A percentile compares a stretch with the other conserved stretches of the same genome.
These are phyloP conservation scores for Chascanopsetta lugubris DNA, from an alignment of 2,113 vertebrate species.

Conservation along the genomic window DNA sequence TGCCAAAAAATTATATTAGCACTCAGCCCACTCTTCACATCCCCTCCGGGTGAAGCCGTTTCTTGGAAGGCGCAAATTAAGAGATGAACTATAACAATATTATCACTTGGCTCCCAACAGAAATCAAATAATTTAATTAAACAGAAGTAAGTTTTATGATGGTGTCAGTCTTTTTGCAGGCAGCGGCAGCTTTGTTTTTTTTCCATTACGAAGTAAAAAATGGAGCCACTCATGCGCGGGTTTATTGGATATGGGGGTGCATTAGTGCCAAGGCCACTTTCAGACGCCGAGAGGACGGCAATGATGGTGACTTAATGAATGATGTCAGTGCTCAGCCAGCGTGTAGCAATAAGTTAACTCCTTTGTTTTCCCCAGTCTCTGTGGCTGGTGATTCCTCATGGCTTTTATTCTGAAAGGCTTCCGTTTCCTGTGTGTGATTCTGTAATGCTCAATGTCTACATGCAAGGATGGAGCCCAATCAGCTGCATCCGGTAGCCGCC, in stretches of 20 bases:
- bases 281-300: conserved; percentile 22
- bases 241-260: conserved; percentile 40
- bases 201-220: conserved; percentile 50
- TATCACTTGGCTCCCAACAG: conserved; percentile 32
- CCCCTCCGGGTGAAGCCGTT: conserved; percentile 54
- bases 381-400: neutral
- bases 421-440: neutral
- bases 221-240: conserved; percentile 52
- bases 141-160: conserved; percentile 47
- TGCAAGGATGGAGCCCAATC: no score
- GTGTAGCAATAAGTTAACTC: conserved; percentile 19
- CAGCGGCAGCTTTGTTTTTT: conserved; percentile 37
- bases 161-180: conserved; percentile 41
- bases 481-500: no score
- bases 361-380: neutral
- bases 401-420: neutral
- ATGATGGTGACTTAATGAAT: conserved; percentile 52
- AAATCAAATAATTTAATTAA: conserved; percentile 56
- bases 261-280: conserved; percentile 29
- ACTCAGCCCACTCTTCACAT: conserved; percentile 46
- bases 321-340: conserved; percentile 10
- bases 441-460: no score
- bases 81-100: conserved; percentile 42
- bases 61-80: conserved; percentile 65
- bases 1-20: conserved; percentile 64